Percentiles rank a stretch among this genome's conserved stretches.
phyloP scores from a whole-genome alignment of 2,888 invertebrate genomes.

The Acrobasis consociella region DNA sequence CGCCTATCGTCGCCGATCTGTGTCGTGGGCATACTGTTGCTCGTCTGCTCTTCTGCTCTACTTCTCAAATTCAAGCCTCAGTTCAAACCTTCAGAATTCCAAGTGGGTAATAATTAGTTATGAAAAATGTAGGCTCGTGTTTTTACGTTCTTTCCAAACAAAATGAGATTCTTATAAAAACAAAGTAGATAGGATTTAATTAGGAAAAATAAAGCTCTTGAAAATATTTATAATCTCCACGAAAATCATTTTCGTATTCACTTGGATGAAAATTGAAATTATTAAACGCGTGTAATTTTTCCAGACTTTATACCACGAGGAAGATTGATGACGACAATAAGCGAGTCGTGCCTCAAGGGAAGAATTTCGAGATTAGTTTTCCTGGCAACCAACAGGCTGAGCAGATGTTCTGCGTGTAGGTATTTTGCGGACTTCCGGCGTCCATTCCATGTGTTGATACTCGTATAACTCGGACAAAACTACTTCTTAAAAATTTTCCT shows the following conservation, averaged over 20 bases:
- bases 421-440: conserved; percentile 9
- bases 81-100: too few species aligned
- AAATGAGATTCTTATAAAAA: background rate
- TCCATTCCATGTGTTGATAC: background rate
- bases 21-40: too few species aligned
- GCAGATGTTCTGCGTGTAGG: conserved; percentile 10
- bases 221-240: background rate
- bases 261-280: conserved; percentile 14
- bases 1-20: too few species aligned
- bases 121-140: background rate
- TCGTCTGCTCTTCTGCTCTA: too few species aligned
- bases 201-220: background rate
- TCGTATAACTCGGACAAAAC: background rate
- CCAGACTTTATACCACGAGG: conserved; percentile 14
- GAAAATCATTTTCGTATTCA: background rate
- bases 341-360: conserved; percentile 21
- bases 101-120: too few species aligned
- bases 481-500: background rate
- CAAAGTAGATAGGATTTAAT: background rate
- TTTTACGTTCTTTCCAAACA: background rate
- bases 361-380: conserved; percentile 24
- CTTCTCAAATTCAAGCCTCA: too few species aligned
- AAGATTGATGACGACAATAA: conserved; percentile 32
- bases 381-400: conserved; percentile 1
- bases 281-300: conserved; percentile 20